These are phyloP conservation scores for Drosophila peninsularis DNA, from an alignment of 2,888 invertebrate species.

Conservation along the genomic window DNA sequence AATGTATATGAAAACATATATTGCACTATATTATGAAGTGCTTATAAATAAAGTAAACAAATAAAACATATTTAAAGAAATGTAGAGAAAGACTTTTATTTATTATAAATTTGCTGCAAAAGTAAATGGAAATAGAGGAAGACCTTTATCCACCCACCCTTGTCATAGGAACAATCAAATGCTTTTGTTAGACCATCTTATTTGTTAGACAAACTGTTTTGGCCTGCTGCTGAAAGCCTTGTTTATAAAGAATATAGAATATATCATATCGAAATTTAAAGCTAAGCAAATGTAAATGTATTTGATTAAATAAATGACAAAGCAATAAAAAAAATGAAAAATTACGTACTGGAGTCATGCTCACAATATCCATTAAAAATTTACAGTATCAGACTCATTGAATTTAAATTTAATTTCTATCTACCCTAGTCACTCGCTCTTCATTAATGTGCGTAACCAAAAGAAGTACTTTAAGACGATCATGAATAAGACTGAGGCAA, in stretches of 20 bases:
- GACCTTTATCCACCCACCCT: not conserved
- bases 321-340: not conserved
- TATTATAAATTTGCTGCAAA: too few species aligned
- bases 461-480: constrained; percentile 49
- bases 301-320: not conserved
- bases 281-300: not conserved
- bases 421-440: not conserved
- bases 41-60: constrained; percentile 24
- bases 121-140: not conserved
- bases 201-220: too few species aligned
- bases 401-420: not conserved
- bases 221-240: too few species aligned
- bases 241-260: too few species aligned
- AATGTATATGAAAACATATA: constrained; percentile 28
- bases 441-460: constrained; percentile 35
- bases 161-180: too few species aligned
- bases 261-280: not conserved
- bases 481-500: constrained; percentile 39
- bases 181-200: too few species aligned
- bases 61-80: constrained; percentile 5
- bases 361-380: not conserved
- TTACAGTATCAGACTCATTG: not conserved
- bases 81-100: not conserved
- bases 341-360: not conserved
- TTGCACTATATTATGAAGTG: constrained; percentile 16